Evolutionary conservation across 2,113 vertebrate species (phyloP).

Genomic region (Macroglossus sobrinus): DNA sequence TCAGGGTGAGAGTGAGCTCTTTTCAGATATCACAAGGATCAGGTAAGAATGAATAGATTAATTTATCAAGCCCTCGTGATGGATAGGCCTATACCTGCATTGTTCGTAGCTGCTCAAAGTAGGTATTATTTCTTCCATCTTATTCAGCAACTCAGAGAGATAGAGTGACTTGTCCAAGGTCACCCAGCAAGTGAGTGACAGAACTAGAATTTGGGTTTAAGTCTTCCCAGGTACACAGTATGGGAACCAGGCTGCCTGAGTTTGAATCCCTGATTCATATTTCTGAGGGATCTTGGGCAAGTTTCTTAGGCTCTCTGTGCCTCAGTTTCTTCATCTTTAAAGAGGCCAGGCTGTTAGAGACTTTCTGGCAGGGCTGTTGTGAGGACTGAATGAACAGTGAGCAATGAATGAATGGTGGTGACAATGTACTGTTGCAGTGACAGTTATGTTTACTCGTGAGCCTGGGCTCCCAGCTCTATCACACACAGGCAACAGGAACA

Average conservation of each 20-base stretch:
- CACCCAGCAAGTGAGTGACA: background rate
- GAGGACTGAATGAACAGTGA: background rate
- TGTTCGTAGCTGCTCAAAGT: background rate
- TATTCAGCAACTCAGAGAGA: background rate
- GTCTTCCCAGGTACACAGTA: background rate
- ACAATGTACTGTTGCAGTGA: background rate
- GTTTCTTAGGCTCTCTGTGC: background rate
- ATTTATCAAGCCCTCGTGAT: background rate
- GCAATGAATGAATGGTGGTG: too few relatives aligned
- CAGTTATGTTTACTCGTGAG: accelerated
- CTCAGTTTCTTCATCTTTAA: background rate
- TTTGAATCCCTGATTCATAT: background rate
- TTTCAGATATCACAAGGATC: background rate
- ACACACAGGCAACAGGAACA: accelerated
- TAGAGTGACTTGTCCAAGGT: background rate
- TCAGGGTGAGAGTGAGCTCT: background rate
- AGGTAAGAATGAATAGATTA: background rate
- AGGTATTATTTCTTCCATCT: background rate
- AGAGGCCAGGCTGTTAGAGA: background rate
- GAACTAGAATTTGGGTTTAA: background rate
- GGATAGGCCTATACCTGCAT: background rate
- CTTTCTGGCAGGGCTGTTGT: background rate
- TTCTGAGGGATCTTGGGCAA: background rate
- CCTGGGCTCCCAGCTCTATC: accelerated
- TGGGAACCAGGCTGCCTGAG: background rate